A percentile compares a stretch with the other conserved stretches of the same genome.
Evolutionary conservation across 2,113 vertebrate species (phyloP).

Genomic region (Asarcornis scutulata): DNA sequence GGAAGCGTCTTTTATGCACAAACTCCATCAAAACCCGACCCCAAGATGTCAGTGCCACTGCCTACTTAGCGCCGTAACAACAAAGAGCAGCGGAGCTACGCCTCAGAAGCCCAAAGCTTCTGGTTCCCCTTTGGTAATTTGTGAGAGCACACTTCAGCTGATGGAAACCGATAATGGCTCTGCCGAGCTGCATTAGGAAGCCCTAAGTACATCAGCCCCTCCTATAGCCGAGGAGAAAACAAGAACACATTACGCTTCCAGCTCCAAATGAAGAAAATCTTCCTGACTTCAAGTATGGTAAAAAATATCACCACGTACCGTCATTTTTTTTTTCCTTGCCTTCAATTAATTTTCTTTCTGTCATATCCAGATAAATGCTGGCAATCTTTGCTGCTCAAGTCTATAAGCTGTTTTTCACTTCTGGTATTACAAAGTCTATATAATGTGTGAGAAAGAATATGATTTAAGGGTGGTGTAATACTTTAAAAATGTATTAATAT

Average conservation of each 20-base stretch:
- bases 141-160: not conserved
- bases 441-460: not conserved
- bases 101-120: not conserved
- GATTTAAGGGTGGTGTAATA: slow-evolving; percentile 34
- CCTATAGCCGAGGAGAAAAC: not conserved
- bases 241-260: not conserved
- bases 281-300: not conserved
- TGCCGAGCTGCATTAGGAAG: not conserved
- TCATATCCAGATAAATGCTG: slow-evolving; percentile 56
- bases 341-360: slow-evolving; percentile 53
- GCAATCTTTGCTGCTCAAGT: slow-evolving; percentile 26
- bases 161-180: not conserved
- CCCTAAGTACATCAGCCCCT: slow-evolving; percentile 11
- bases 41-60: not conserved
- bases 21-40: not conserved
- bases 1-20: not conserved
- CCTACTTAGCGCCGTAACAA: not conserved
- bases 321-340: not conserved
- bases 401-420: slow-evolving; percentile 35
- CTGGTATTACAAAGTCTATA: not conserved
- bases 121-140: not conserved
- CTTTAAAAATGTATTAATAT: slow-evolving; percentile 46
- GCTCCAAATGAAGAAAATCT: slow-evolving; percentile 26
- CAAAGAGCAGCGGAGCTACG: not conserved
- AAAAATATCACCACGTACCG: slow-evolving; percentile 15